Conservation (phyloP, 1,140 invertebrate genomes). For the Grapholita molesta region DNA sequence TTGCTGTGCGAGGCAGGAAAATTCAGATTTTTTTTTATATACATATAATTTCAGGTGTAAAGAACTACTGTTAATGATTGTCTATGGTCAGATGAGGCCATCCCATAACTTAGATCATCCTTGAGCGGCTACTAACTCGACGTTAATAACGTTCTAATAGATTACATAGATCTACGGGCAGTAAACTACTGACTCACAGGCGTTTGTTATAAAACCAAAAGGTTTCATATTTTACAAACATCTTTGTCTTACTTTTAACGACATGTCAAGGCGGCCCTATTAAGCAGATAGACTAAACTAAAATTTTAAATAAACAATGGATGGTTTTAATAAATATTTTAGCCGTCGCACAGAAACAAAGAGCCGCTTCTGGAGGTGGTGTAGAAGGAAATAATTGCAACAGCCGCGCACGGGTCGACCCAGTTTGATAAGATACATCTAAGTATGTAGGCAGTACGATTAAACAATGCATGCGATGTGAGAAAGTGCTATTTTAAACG, state of each 20-base stretch:
- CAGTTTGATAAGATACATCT: slow-evolving; percentile 55
- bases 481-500: too few species aligned
- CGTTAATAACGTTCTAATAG: neutral
- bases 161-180: neutral
- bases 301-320: neutral
- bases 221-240: neutral
- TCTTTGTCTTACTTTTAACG: neutral
- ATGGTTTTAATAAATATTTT: neutral
- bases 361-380: neutral
- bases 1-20: neutral
- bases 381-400: slow-evolving; percentile 58
- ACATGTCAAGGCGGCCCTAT: neutral
- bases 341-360: neutral
- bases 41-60: neutral
- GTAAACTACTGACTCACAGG: neutral
- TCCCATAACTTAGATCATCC: neutral
- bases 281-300: neutral
- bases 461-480: neutral
- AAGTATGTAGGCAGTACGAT: slow-evolving; percentile 31
- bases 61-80: neutral
- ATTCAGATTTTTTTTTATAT: too few species aligned
- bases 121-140: neutral
- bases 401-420: slow-evolving; percentile 41
- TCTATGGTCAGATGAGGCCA: neutral
- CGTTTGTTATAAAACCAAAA: neutral